Evolutionary conservation across 2,797 vertebrate genomes (phyloP).

Genomic region (Erethizon dorsatum): DNA sequence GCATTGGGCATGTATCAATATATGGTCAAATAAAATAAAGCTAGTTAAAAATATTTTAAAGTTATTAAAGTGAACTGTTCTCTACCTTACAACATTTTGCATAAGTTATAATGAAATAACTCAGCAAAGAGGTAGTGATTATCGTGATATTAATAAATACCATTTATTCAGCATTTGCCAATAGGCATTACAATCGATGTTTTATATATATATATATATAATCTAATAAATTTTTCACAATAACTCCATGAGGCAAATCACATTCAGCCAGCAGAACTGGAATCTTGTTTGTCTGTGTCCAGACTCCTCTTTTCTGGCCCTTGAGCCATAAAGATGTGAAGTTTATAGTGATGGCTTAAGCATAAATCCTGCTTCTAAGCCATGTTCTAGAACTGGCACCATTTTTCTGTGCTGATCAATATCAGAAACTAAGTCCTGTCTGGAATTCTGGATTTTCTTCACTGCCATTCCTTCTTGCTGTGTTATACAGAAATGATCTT

Average conservation of each 20-base stretch:
- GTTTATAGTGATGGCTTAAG: neutral
- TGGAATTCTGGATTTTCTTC: conserved; percentile 19
- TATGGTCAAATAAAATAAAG: conserved; percentile 40
- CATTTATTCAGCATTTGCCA: conserved; percentile 31
- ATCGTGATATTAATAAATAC: conserved; percentile 22
- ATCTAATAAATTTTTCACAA: conserved; percentile 27
- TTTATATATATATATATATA: neutral
- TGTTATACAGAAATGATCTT: conserved; percentile 42
- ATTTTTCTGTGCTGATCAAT: conserved; percentile 11
- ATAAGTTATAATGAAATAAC: conserved; percentile 54
- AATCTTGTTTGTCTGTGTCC: neutral
- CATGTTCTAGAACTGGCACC: neutral
- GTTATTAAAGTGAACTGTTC: neutral
- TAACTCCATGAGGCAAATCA: conserved; percentile 28
- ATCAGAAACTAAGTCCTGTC: conserved; percentile 30
- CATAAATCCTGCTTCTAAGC: neutral
- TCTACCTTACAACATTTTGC: conserved; percentile 33
- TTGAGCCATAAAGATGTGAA: neutral
- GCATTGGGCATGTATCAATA: neutral
- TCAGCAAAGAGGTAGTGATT: neutral
- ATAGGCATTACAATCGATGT: conserved; percentile 38
- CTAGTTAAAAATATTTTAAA: conserved; percentile 27
- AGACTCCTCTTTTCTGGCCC: neutral
- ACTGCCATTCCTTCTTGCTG: neutral
- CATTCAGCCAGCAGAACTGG: neutral